Evolutionary conservation across 37 sponge, comb jelly and placozoan species (phyloP), one percentile per base, ranked within the genome.

Genomic region (Dysidea cf. avara): DNA sequence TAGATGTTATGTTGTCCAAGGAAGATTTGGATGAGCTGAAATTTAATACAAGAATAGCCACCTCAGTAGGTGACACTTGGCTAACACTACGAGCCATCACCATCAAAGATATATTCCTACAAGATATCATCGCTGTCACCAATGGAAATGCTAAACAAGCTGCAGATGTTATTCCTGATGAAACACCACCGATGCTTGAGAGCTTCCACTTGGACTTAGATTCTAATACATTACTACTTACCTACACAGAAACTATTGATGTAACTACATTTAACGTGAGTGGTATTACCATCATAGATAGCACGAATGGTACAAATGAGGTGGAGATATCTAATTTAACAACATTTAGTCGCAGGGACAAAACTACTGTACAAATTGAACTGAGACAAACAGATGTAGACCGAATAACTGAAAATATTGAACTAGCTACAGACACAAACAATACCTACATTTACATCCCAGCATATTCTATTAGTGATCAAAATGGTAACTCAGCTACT

Each of bases 21-120:
- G 25, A 43, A 16, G 89, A 92, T 47, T 49, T 88, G 64, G 84
- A 92, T 76, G 66, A 72, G 39, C 59, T 92, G 3, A 92, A 87
- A 67, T 55, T n/a, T 38, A 80, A 33, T 14, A 20, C 77, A 3
- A 30, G 61, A 18, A 57, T 92, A 29, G 93, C 85, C 21, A 92
- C 93, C 13, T 71, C 69, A 11, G 13, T 5, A 11, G 60, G 52
- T 17, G 49, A 92, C 51, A 92, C 93, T 6, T 92, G 80, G 80
- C n/a, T 92, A 30, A 87, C 86, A 3, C 37, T 81, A 31, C 51
- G 50, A 12, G 75, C 89, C 3, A 43, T 35, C 20, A 81, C 89
- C 7, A 26, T 92, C 36, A 69, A 84, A 67, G 93, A 92, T 51
- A 71, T 92, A 5, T 81, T 79, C 34, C 68, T 68, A 7, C 32